Evolutionary conservation across 1,140 invertebrate species (phyloP), one percentile per base, ranked within the genome.

Genomic region (Ceratitis capitata): DNA sequence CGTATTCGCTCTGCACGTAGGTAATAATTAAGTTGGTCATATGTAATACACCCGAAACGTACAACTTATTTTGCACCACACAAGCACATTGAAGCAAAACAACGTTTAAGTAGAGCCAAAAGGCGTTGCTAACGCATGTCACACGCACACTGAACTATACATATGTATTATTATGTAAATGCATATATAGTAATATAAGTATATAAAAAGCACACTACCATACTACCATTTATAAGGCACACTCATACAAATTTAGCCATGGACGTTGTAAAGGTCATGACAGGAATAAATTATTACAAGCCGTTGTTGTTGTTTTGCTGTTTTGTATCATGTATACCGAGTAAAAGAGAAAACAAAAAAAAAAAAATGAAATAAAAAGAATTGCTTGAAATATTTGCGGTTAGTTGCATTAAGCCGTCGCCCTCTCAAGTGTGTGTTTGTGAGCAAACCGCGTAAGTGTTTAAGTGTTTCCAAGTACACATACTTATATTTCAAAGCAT

Each of bases 271-370:
- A 32, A 69, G 61, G 61, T 69, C 61, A 69, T 69, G 61, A 39
- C 61, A 69, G 61, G 32, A 35, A 69, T 69, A 69, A 69, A 69
- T 69, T 29, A 69, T 69, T 39, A 35, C 32, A 69, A 69, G 61
- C 19, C 32, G 16, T 10, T 29, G 32, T 5, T 19, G 32, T 69
- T 9, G 26, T 16, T 61, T 14, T 53, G 56, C 14, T 32, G 58
- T 32, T 58, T 10, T 29, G 49, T 51, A 19, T 14, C 49, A 53
- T 19, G 49, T 19, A 53, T 53, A 19, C n/a, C n/a, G 19, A 7
- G 19, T 56, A 56, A 5, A 56, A 56, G 19, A 56, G n/a, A 56
- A 19, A n/a, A 56, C 4, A 23, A 61, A 3, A n/a, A 16, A 0
- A 23, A 7, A 7, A 16, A 12, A n/a, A n/a, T n/a, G n/a, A n/a